phyloP scores from a whole-genome alignment of 1,140 invertebrate genomes.

The Lordiphosa mommai region DNA sequence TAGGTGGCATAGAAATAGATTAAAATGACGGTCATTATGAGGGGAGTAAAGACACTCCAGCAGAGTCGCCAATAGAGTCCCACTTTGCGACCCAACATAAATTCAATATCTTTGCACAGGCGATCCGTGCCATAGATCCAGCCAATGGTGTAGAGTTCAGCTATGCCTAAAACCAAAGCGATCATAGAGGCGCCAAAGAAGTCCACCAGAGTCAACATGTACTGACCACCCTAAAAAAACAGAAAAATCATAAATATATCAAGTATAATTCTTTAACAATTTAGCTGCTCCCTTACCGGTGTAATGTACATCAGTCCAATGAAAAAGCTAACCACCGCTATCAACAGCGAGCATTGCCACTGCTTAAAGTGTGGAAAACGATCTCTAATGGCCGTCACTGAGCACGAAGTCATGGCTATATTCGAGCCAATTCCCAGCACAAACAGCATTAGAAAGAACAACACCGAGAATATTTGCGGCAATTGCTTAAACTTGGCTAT shows the following conservation, averaged over 20 bases:
- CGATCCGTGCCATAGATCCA: slow-evolving; percentile 88
- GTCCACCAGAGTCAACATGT: slow-evolving; percentile 89
- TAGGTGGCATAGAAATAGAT: slow-evolving; percentile 83
- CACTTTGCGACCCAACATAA: slow-evolving; percentile 86
- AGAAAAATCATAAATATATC: background rate
- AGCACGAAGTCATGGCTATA: slow-evolving; percentile 84
- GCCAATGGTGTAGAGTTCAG: slow-evolving; percentile 83
- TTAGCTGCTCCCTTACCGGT: slow-evolving; percentile 81
- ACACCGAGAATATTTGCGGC: slow-evolving; percentile 91
- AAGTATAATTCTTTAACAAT: too few relatives aligned
- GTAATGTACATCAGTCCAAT: slow-evolving; percentile 87
- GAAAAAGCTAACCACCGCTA: slow-evolving; percentile 83
- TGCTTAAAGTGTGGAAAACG: slow-evolving; percentile 84
- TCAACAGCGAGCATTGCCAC: slow-evolving; percentile 82
- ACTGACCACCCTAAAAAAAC: slow-evolving; percentile 87
- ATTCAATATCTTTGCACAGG: slow-evolving; percentile 83
- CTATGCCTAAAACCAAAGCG: slow-evolving; percentile 84
- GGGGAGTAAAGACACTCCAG: slow-evolving; percentile 89
- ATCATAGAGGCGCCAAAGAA: slow-evolving; percentile 88
- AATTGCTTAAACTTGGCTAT: slow-evolving; percentile 89
- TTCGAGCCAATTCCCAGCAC: slow-evolving; percentile 89
- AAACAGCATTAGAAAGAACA: slow-evolving; percentile 95
- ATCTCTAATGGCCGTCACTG: slow-evolving; percentile 87
- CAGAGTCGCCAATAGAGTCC: slow-evolving; percentile 89
- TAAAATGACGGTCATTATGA: slow-evolving; percentile 85